Percentiles rank a stretch among this genome's conserved stretches.
These are phyloP conservation scores for Apogon hyalosoma DNA, from an alignment of 2,797 vertebrate genomes.

Conservation along the genomic window DNA sequence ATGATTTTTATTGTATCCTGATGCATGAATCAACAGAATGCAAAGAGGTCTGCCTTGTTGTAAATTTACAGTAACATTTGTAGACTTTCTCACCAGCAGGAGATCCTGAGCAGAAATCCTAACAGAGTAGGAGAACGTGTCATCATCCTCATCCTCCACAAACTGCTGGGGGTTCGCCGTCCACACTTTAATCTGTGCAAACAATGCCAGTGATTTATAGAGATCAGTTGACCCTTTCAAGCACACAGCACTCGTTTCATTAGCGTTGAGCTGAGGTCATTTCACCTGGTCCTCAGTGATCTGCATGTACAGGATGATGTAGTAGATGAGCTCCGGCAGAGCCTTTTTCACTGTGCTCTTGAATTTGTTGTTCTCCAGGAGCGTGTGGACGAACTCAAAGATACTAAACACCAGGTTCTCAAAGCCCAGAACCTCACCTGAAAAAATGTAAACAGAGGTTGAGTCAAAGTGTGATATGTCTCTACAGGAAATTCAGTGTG, in stretches of 20 bases:
- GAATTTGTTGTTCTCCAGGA: conserved; percentile 97
- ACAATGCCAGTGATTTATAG: background rate
- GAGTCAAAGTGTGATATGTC: background rate
- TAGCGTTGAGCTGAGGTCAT: background rate
- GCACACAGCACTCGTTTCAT: no score
- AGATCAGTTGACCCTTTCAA: no score
- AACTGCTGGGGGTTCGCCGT: conserved; percentile 98
- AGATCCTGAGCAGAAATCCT: conserved; percentile 97
- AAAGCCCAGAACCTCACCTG: conserved; percentile 98
- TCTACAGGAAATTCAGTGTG: background rate
- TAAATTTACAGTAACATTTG: background rate
- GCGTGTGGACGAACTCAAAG: conserved; percentile 98
- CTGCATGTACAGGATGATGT: conserved; percentile 98
- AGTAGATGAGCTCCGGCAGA: conserved; percentile 97
- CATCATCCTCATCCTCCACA: conserved; percentile 98
- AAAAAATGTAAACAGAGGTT: background rate
- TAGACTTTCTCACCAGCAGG: conserved; percentile 88
- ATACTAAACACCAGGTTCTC: conserved; percentile 99
- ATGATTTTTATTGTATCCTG: no score
- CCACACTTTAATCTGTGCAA: conserved; percentile 94
- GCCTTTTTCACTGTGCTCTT: conserved; percentile 98
- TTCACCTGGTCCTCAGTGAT: conserved; percentile 98
- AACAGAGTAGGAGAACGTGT: conserved; percentile 98
- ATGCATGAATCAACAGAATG: background rate
- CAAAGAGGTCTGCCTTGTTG: background rate